Conservation (phyloP, 2,888 invertebrate genomes). For the Notocelia uddmanniana region DNA sequence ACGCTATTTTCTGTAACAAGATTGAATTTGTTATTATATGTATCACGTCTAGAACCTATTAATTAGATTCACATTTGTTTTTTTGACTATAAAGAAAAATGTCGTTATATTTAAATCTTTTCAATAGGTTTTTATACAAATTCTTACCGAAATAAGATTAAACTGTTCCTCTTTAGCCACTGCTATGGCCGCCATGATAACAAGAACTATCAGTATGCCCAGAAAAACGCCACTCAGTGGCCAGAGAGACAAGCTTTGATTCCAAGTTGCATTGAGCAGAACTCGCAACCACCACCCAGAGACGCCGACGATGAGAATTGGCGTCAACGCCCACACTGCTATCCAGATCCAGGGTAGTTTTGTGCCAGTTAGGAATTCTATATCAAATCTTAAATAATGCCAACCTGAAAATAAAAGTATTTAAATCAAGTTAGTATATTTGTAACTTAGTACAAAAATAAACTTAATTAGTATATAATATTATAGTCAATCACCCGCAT, state of each 20-base stretch:
- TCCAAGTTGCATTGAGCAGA: conserved; percentile 63
- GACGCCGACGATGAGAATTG: conserved; percentile 68
- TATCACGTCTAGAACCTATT: no score
- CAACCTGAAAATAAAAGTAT: conserved; percentile 67
- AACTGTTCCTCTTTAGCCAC: conserved; percentile 81
- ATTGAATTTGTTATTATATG: conserved; percentile 1
- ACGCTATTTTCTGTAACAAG: conserved; percentile 73
- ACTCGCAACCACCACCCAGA: conserved; percentile 79
- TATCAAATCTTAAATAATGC: conserved; percentile 72
- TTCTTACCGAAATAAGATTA: conserved; percentile 74
- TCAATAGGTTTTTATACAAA: neutral
- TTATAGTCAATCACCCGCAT: no score
- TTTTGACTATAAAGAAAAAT: no score
- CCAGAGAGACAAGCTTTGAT: conserved; percentile 67
- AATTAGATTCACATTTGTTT: no score
- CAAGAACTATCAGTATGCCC: conserved; percentile 69
- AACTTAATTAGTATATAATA: no score
- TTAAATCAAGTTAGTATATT: neutral
- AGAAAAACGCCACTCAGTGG: conserved; percentile 69
- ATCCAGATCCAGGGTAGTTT: conserved; percentile 73
- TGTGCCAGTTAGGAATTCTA: conserved; percentile 76
- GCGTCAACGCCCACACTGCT: conserved; percentile 72
- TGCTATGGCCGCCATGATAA: conserved; percentile 72
- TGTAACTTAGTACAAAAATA: no score
- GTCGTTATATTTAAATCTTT: neutral